These are phyloP conservation scores for Ovis canadensis DNA, from an alignment of 2,113 vertebrate genomes.

Conservation along the genomic window DNA sequence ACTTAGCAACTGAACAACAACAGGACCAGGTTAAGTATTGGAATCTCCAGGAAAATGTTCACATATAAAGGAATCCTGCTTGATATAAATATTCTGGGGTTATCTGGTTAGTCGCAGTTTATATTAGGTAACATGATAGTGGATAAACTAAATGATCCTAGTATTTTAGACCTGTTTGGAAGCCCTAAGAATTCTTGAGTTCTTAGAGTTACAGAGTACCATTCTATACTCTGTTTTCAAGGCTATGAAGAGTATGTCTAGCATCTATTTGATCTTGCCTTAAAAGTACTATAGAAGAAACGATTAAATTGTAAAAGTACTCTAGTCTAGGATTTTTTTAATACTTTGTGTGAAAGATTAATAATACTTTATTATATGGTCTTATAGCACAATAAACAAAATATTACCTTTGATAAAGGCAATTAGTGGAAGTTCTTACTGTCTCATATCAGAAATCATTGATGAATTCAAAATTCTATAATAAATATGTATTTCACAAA, in stretches of 20 bases:
- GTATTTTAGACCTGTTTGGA: not conserved
- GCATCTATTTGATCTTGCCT: not conserved
- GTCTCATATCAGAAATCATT: not conserved
- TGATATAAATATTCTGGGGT: not conserved
- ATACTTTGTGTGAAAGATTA: not conserved
- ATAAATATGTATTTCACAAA: not conserved
- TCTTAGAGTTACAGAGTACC: not conserved
- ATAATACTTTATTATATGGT: not conserved
- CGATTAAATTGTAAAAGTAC: not conserved
- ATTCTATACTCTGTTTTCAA: not conserved
- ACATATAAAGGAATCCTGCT: not conserved
- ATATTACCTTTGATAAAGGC: not conserved
- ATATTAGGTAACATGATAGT: not conserved
- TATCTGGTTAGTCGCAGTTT: not conserved
- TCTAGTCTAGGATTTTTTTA: not conserved
- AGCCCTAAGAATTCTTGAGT: not conserved
- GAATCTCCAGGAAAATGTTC: not conserved
- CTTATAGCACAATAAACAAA: not conserved
- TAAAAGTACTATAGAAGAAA: not conserved
- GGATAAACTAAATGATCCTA: not conserved
- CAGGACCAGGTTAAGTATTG: not conserved
- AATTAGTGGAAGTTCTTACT: not conserved
- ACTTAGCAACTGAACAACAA: not conserved
- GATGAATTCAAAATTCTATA: not conserved
- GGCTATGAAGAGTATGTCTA: not conserved